Base-by-base conservation (phyloP, 2,797 vertebrate genomes). In the Lateolabrax maculatus region DNA sequence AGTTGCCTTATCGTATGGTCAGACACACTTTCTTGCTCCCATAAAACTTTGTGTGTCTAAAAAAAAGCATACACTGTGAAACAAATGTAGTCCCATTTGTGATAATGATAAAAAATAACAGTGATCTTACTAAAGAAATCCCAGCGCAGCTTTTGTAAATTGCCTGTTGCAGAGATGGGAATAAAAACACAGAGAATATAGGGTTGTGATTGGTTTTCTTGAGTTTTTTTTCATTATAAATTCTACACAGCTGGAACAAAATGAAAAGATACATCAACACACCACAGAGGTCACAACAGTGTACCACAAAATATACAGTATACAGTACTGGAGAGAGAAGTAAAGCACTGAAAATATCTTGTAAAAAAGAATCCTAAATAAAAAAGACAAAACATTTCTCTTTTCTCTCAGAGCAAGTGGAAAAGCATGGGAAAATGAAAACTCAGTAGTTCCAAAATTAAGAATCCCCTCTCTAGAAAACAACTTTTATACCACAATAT, bases 291-390 rank as follows among this genome's bases (percentile, higher is more conserved):
- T 94, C 93, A 95, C 92, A 93, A 93, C 89, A 92, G 88, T 51
- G 81, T 94, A 93, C 85, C 94, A 96, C 95, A 95, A 96, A 95
- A 95, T 95, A 94, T 95, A 95, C 95, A 96, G 93, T 83, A 92
- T 92, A 93, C 90, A 90, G 82, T 83, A 84, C 66, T 83, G 63
- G 31, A 87, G 75, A 78, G 72, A 90, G 77, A 83, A 87, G 76
- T 90, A 93, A 93, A 93, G 90, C 91, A 91, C 79, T 90, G 89
- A 91, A 75, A 91, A 90, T 76, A 74, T 85, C 64, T 79, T 68
- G 75, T 80, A 84, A 71, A 81, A 76, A 84, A 79, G 63, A 87
- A 84, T 72, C 71, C 51, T 67, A 87, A 84, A 85, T 53, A 41
- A 81, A 67, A 70, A 21, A 84, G 70, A 66, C 9, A 58, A 76